Evolutionary conservation across 2,888 invertebrate genomes (phyloP).

Genomic region (Tenthredo notha): DNA sequence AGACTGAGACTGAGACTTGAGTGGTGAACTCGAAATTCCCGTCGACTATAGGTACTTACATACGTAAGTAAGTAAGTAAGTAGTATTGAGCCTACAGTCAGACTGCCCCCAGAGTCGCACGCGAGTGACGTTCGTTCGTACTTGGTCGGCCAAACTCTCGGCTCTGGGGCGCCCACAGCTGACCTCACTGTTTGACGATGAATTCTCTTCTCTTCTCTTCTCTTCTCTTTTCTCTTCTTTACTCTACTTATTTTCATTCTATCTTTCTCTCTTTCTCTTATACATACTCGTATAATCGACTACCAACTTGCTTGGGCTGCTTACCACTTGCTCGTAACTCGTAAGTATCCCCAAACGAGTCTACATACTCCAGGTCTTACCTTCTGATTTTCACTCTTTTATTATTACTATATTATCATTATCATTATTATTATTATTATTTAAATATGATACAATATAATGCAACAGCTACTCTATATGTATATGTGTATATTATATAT

Average conservation of each 20-base stretch:
- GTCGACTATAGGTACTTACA: not conserved
- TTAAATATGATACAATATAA: too few relatives aligned
- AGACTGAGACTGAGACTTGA: not conserved
- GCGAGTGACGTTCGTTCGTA: slow-evolving; percentile 5
- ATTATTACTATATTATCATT: too few relatives aligned
- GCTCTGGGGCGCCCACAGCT: slow-evolving; percentile 16
- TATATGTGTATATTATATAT: too few relatives aligned
- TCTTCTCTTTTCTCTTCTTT: slow-evolving; percentile 11
- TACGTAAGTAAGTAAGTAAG: not conserved
- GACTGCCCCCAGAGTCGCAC: not conserved
- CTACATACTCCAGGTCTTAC: too few relatives aligned
- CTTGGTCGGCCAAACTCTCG: slow-evolving; percentile 8
- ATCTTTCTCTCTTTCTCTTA: not conserved
- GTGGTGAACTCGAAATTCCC: slow-evolving; percentile 17
- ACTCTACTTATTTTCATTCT: not conserved
- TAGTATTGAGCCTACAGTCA: not conserved
- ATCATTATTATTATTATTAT: too few relatives aligned
- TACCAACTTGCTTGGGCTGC: not conserved
- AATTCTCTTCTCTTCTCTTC: not conserved
- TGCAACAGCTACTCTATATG: too few relatives aligned
- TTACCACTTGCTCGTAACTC: not conserved
- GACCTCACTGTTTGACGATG: slow-evolving; percentile 17
- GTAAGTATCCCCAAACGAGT: not conserved
- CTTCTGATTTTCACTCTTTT: too few relatives aligned
- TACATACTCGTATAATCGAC: not conserved